These are phyloP conservation scores for Gallinago jamesoni DNA, from an alignment of 2,113 vertebrate genomes.

Conservation along the genomic window DNA sequence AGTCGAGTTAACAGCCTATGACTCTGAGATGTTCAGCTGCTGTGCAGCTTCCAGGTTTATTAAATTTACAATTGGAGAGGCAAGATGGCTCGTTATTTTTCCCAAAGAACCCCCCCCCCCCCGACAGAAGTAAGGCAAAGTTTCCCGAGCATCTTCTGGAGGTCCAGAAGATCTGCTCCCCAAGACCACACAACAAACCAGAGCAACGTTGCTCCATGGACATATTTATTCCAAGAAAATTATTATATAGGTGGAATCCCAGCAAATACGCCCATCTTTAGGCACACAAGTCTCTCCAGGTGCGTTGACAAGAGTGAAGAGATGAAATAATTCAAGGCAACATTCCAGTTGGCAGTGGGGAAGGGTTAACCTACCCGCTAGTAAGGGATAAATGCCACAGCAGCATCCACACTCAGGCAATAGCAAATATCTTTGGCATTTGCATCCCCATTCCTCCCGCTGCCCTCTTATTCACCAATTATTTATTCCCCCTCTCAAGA, in stretches of 20 bases:
- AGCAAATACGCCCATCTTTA: accelerated
- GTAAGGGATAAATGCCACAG: not conserved
- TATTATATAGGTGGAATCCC: accelerated
- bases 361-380: not conserved
- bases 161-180: not conserved
- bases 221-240: not conserved
- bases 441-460: not conserved
- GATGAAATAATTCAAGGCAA: not conserved
- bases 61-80: slow-evolving; percentile 52
- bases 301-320: accelerated
- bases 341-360: not conserved
- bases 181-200: not conserved
- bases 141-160: not conserved
- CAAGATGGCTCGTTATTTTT: not conserved
- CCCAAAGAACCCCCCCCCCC: not conserved
- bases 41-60: slow-evolving; percentile 45
- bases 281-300: not conserved
- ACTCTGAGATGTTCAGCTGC: slow-evolving; percentile 40
- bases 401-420: not conserved
- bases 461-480: not conserved
- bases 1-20: slow-evolving; percentile 15
- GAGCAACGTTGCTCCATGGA: not conserved
- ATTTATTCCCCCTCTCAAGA: not conserved
- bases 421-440: not conserved
- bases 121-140: not conserved